These are phyloP conservation scores for Seira sanloemensis DNA, from an alignment of 2,888 invertebrate genomes.

Conservation along the genomic window DNA sequence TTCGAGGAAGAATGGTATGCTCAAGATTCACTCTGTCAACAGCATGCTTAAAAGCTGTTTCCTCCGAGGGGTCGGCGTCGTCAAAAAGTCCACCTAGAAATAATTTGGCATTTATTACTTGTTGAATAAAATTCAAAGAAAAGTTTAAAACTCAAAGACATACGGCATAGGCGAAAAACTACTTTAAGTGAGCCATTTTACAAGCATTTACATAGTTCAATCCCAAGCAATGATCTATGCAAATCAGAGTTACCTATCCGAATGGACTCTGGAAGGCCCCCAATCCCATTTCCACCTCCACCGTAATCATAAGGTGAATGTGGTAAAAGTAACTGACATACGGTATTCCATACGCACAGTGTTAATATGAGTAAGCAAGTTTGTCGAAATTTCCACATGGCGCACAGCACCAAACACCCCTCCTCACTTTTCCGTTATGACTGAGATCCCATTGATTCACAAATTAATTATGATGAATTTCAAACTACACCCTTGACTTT, in stretches of 20 bases:
- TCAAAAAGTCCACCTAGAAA: constrained; percentile 89
- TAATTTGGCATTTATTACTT: constrained; percentile 25
- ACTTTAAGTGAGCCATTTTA: too few relatives aligned
- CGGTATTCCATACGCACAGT: constrained; percentile 35
- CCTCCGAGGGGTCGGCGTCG: constrained; percentile 90
- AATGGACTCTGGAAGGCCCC: constrained; percentile 65
- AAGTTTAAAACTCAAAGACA: too few relatives aligned
- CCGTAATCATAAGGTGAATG: constrained; percentile 46
- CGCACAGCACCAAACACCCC: not conserved
- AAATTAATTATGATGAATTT: too few relatives aligned
- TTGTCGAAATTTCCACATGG: constrained; percentile 44
- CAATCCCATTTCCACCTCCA: constrained; percentile 62
- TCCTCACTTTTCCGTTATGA: not conserved
- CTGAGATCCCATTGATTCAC: not conserved
- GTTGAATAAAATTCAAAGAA: not conserved
- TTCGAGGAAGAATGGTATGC: constrained; percentile 87
- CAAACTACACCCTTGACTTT: too few relatives aligned
- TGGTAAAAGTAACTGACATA: constrained; percentile 44
- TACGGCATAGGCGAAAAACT: too few relatives aligned
- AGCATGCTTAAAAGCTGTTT: constrained; percentile 93
- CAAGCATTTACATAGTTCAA: too few relatives aligned
- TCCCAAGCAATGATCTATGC: too few relatives aligned
- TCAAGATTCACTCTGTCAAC: constrained; percentile 93
- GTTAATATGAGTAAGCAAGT: constrained; percentile 41
- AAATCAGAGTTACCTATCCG: constrained; percentile 65